Percentiles rank a stretch among this genome's conserved stretches.
Evolutionary conservation across 2,888 invertebrate species (phyloP).

Genomic region (Habroteleia sp.): DNA sequence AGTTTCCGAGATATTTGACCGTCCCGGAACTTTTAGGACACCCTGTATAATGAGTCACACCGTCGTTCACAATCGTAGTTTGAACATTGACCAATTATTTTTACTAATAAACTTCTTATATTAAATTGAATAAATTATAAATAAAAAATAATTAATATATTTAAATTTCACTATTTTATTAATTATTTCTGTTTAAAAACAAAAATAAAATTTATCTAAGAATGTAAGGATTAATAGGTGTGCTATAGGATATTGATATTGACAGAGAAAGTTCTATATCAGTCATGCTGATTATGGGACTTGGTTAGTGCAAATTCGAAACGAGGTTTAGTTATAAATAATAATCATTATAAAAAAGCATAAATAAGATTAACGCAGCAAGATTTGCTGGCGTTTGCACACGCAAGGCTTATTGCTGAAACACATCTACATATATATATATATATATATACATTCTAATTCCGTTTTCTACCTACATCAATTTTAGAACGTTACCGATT

Average conservation of each 20-base stretch:
- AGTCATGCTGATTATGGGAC: conserved; percentile 2
- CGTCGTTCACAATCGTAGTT: no score
- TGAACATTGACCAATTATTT: no score
- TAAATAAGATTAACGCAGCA: conserved; percentile 51
- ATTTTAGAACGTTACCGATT: conserved; percentile 53
- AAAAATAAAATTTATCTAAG: no score
- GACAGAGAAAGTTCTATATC: conserved; percentile 37
- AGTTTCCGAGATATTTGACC: no score
- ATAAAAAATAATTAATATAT: no score
- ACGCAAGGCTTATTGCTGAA: conserved; percentile 49
- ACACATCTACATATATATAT: conserved; percentile 47
- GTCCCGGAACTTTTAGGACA: no score
- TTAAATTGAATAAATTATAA: no score
- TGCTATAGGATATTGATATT: conserved; percentile 16
- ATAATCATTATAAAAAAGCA: conserved; percentile 41
- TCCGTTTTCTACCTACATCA: conserved; percentile 54
- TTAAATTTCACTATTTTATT: no score
- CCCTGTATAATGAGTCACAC: no score
- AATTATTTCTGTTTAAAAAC: no score
- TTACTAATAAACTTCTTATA: no score
- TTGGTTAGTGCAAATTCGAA: conserved; percentile 10
- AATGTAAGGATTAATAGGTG: no score
- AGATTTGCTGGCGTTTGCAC: conserved; percentile 45
- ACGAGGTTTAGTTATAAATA: conserved; percentile 44
- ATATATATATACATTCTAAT: conserved; percentile 61